Base-by-base conservation (phyloP, 1,140 invertebrate genomes). In the Hirudo medicinalis region DNA sequence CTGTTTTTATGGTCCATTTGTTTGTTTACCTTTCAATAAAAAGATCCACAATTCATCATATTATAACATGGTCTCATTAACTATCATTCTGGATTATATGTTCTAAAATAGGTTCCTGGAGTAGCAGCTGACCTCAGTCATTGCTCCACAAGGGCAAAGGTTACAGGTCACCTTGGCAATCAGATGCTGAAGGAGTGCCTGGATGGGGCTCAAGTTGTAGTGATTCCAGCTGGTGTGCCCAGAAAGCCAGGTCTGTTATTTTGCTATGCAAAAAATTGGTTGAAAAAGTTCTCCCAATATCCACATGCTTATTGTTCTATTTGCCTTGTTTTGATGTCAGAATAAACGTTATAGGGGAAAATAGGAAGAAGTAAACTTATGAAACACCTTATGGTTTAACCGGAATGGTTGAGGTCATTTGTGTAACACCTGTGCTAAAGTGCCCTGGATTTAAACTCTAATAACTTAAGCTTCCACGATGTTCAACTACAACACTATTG, bases 101-200 rank as follows among this genome's bases (percentile, higher is more conserved):
- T 32, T 63, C 1, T 15, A 63, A 22, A 22, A 25, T 32, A 63
- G 57, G 57, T 63, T 15, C 91, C 91, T 72, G 96, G 96, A 75
- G 95, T 99, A 22, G 94, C 93, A 72, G 92, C 92, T 74, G 96
- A 99, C 86, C 85, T 99, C 17, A 95, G 92, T 22, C 96, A 99
- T 83, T 97, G 98, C 78, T 89, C 97, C 77, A 92, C 92, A 29
- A 84, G 85, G 49, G 87, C 91, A 72, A 87, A 89, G 81, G 90
- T 97, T 53, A 87, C 85, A 70, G 92, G 89, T 54, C 91, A 87
- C 81, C 87, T 88, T 55, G 90, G 90, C 11, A 83, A 87, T 40
- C 89, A 92, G 2, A 85, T 91, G 76, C 83, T 95, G 36, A 86
- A 86, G 82, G 87, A 86, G 72, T 86, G 86, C 69, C 77, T 89